phyloP scores from a whole-genome alignment of 1,140 invertebrate species.

The Listronotus bonariensis region DNA sequence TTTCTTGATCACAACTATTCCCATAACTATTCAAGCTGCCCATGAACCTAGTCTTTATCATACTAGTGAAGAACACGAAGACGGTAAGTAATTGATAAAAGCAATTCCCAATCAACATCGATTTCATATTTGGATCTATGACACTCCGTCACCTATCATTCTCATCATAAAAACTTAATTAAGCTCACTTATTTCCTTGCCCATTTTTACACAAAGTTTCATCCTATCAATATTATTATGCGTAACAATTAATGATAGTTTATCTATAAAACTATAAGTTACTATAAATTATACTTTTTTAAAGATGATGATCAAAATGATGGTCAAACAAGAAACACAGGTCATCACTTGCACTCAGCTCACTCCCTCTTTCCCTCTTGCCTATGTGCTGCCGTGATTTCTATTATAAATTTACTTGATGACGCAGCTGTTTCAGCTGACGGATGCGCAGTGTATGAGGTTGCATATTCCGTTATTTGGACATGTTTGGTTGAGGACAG shows the following conservation, averaged over 20 bases:
- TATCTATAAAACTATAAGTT: no score
- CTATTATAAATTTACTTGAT: constrained; percentile 93
- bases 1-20: constrained; percentile 95
- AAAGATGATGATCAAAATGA: constrained; percentile 72
- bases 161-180: no score
- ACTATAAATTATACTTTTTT: neutral
- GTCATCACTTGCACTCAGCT: constrained; percentile 85
- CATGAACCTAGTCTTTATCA: constrained; percentile 94
- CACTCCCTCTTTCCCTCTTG: constrained; percentile 96
- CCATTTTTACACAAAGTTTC: no score
- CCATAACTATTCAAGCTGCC: constrained; percentile 92
- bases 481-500: constrained; percentile 97
- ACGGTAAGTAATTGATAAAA: no score
- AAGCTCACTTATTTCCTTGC: no score
- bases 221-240: no score
- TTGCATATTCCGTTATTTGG: constrained; percentile 91
- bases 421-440: constrained; percentile 95
- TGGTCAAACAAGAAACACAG: constrained; percentile 66
- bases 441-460: constrained; percentile 88
- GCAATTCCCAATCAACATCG: no score
- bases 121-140: no score
- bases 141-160: no score
- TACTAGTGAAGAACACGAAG: constrained; percentile 83
- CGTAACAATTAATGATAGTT: no score
- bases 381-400: constrained; percentile 91